Evolutionary conservation across 1,140 invertebrate genomes (phyloP), one percentile per base, ranked within the genome.

Genomic region (Thaumatotibia leucotreta): DNA sequence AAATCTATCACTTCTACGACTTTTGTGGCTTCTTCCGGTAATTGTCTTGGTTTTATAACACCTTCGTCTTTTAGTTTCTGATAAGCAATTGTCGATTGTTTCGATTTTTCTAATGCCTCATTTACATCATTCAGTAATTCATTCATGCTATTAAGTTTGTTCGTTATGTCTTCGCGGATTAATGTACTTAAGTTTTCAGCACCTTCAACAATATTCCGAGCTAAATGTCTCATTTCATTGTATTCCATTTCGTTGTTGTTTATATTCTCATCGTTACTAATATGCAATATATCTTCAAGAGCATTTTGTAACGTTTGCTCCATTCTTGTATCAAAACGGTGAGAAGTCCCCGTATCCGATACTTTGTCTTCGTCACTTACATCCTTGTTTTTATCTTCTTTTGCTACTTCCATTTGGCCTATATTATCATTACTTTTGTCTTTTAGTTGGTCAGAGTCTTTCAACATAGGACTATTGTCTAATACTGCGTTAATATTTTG

Each of bases 71-170:
- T 83, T 27, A 89, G 64, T 62, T 83, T 85, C 67, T 89, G 74
- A 72, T 90, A 91, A 20, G 73, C 76, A 22, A 90, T 69, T 70
- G 86, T 91, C 61, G 85, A 91, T 66, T 88, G 82, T 64, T 80
- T 83, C 24, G 91, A 91, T 65, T 86, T 86, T 76, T 91, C 84
- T 64, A 92, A 80, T 31, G 88, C 84, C 64, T 76, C 75, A 68
- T 91, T 91, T 0, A 91, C 89, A 69, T 91, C 91, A 65, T 87
- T 86, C 2, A 91, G 69, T 31, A 91, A 72, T 68, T 88, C 88
- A 75, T 91, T 89, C 84, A 92, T 91, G 58, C 78, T 86, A 58
- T 91, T 85, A 22, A 91, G 75, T 80, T 91, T 91, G 73, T 90
- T 90, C 2, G 82, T 88, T 63, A 91, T 90, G 72, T 92, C 89